Evolutionary conservation across 1,140 invertebrate genomes (phyloP), one percentile per base, ranked within the genome.

Genomic region (Phthorimaea operculella): DNA sequence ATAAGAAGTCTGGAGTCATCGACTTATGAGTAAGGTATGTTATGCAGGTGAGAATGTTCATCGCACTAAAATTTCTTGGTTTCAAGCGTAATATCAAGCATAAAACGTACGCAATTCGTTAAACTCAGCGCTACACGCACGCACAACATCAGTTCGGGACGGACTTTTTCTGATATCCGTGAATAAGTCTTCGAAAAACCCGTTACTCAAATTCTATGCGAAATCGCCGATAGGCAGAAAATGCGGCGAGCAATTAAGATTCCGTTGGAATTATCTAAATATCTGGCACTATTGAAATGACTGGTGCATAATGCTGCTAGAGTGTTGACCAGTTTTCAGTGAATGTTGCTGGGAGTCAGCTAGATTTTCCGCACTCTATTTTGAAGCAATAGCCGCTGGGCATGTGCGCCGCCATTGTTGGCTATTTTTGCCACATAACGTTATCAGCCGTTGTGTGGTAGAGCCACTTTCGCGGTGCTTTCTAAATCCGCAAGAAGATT

Each of bases 401-500:
- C 33, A 49, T 52, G 16, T 53, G 48, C 52, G 52, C 68, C 70
- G 59, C 68, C 64, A 79, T 74, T 75, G 75, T 80, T 61, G 68
- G 63, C 60, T 62, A 77, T 76, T 77, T 77, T 77, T 74, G 70
- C 73, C 66, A 74, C 68, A 76, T 70, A 68, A 74, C 67, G 68
- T 73, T 77, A 76, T 79, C 73, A 66, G 33, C 54, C 54, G 28
- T 64, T 72, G 60, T 67, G 69, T 76, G 66, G 62, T 66, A 69
- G 60, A 66, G 57, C 74, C 58, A 64, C 76, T 81, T 81, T 81
- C 76, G 68, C 69, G 58, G 58, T 63, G 68, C 74, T 78, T 77
- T 79, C 78, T 77, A 79, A 79, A 77, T 80, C 68, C 70, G 50
- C 65, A 62, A 64, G 74, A 72, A 78, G 72, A 78, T 80, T 75